Conservation (phyloP, 1,140 invertebrate genomes). For the Sitophilus oryzae region DNA sequence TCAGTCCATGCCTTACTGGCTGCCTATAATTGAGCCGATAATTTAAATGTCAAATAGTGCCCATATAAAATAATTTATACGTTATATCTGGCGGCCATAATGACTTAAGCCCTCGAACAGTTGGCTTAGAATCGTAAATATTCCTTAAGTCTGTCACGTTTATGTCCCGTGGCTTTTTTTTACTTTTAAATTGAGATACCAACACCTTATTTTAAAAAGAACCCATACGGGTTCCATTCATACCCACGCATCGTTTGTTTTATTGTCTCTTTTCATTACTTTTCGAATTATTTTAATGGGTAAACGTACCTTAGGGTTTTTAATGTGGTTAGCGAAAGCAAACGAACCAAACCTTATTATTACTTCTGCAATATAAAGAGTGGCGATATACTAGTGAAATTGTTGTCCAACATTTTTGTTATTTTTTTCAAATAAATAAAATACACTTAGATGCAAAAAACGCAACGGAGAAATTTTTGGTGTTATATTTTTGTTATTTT, state of each 20-base stretch:
- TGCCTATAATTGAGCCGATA: conserved; percentile 24
- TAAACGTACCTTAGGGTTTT: too few species aligned
- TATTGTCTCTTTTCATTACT: not conserved
- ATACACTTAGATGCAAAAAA: too few species aligned
- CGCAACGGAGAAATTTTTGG: too few species aligned
- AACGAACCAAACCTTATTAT: too few species aligned
- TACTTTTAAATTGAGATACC: not conserved
- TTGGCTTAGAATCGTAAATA: conserved; percentile 16
- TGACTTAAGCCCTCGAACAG: conserved; percentile 12
- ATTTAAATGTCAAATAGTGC: conserved; percentile 25
- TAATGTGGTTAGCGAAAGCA: too few species aligned
- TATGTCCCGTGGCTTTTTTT: not conserved
- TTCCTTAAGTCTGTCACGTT: conserved; percentile 5
- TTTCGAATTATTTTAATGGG: too few species aligned
- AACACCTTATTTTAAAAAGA: not conserved
- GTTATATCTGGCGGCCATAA: conserved; percentile 19
- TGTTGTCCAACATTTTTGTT: too few species aligned
- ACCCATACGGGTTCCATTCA: not conserved
- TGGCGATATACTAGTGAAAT: too few species aligned
- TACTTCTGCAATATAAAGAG: too few species aligned
- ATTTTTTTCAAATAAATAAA: too few species aligned
- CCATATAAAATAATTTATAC: conserved; percentile 27
- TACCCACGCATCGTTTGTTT: not conserved
- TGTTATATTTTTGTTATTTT: too few species aligned
- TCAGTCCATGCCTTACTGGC: conserved; percentile 7